Percentiles rank a stretch among this genome's conserved stretches.
Conservation (phyloP, 2,113 vertebrate genomes). For the Dicrurus megarhynchus region DNA sequence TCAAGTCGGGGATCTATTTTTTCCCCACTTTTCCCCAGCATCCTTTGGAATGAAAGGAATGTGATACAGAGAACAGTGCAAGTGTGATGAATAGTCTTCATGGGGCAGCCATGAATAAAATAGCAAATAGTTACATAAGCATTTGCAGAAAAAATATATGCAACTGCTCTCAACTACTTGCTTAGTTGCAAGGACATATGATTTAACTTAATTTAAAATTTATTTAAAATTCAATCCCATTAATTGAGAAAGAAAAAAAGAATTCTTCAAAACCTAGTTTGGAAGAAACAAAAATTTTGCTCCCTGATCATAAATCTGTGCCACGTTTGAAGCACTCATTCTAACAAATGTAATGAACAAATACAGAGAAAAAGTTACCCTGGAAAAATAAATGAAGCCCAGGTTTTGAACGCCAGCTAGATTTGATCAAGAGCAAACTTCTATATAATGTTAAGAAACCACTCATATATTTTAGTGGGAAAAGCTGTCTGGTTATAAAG, state of each 20-base stretch:
- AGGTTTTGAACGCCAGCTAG: neutral
- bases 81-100: neutral
- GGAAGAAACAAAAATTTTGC: neutral
- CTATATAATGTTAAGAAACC: neutral
- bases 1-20: neutral
- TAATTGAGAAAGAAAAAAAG: neutral
- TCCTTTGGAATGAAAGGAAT: neutral
- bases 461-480: neutral
- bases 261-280: neutral
- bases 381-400: neutral
- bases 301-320: neutral
- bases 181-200: neutral
- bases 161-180: neutral
- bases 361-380: neutral
- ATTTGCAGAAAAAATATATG: neutral
- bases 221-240: neutral
- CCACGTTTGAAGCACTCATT: neutral
- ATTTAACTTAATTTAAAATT: neutral
- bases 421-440: neutral
- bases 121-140: neutral
- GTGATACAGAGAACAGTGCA: neutral
- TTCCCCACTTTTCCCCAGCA: neutral
- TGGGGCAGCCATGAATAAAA: neutral
- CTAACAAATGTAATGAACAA: neutral
- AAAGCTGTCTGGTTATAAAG: conserved; percentile 9